A percentile compares a stretch with the other conserved stretches of the same genome.
phyloP scores from a whole-genome alignment of 2,797 vertebrate genomes.

The Luscinia luscinia region DNA sequence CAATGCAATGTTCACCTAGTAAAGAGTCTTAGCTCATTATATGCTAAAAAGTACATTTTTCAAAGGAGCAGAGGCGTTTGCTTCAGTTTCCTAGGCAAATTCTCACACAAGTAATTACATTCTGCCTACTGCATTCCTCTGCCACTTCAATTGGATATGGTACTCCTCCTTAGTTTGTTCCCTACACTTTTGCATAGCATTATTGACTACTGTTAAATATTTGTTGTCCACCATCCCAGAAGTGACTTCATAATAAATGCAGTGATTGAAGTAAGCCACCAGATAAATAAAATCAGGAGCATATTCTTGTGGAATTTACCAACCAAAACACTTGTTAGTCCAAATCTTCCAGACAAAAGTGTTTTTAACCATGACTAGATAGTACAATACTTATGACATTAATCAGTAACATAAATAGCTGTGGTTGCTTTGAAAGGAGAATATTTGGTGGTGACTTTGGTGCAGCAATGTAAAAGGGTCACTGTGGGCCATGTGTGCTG shows the following conservation, averaged over 20 bases:
- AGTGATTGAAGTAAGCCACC: not conserved
- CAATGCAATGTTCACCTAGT: not conserved
- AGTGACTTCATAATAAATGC: not conserved
- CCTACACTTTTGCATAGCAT: not conserved
- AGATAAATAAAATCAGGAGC: not conserved
- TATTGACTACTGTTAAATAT: not conserved
- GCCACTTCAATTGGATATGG: conserved; percentile 54
- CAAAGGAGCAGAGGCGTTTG: not conserved
- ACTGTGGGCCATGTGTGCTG: not conserved
- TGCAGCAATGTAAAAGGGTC: not conserved
- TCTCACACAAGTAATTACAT: conserved; percentile 4
- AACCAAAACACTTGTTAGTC: not conserved
- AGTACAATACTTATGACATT: not conserved
- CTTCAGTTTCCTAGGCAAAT: conserved; percentile 45
- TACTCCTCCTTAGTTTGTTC: not conserved
- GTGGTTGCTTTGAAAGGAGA: not conserved
- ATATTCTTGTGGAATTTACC: not conserved
- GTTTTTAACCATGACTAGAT: not conserved
- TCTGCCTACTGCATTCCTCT: conserved; percentile 54
- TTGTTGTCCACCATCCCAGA: not conserved
- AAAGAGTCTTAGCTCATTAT: not conserved
- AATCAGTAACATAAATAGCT: not conserved
- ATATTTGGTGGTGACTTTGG: not conserved
- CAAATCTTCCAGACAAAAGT: not conserved
- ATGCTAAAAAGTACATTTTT: not conserved